phyloP scores from a whole-genome alignment of 92 coral and sea anemone species.

The Parazoanthus swiftii region DNA sequence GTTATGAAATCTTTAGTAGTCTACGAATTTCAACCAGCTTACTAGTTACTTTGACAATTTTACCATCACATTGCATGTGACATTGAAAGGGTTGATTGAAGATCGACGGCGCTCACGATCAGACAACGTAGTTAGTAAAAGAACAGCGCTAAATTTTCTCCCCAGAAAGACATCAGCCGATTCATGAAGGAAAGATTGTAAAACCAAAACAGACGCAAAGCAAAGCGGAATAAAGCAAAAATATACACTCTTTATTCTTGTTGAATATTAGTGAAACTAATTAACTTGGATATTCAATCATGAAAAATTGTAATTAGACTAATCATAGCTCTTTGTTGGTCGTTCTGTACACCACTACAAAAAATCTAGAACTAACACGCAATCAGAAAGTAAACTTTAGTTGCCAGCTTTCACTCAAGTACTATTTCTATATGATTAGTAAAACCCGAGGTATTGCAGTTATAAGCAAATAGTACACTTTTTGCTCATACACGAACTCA shows the following conservation, averaged over 20 bases:
- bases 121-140: neutral
- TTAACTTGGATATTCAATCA: slow-evolving; percentile 17
- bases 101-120: neutral
- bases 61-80: neutral
- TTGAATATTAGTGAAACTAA: neutral
- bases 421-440: too few species aligned
- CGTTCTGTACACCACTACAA: neutral
- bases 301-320: neutral
- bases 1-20: neutral
- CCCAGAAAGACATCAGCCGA: neutral
- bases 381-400: neutral
- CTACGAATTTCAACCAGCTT: neutral
- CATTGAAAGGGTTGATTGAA: neutral
- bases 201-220: neutral
- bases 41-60: too few species aligned
- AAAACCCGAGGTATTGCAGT: too few species aligned
- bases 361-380: too few species aligned
- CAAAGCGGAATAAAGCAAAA: neutral
- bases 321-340: neutral
- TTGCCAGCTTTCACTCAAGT: neutral
- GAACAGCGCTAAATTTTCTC: neutral
- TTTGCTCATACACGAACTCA: neutral
- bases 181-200: neutral
- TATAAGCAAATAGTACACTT: too few species aligned
- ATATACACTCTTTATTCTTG: neutral